Evolutionary conservation across 2,797 vertebrate genomes (phyloP).

Genomic region (Galago senegalensis): DNA sequence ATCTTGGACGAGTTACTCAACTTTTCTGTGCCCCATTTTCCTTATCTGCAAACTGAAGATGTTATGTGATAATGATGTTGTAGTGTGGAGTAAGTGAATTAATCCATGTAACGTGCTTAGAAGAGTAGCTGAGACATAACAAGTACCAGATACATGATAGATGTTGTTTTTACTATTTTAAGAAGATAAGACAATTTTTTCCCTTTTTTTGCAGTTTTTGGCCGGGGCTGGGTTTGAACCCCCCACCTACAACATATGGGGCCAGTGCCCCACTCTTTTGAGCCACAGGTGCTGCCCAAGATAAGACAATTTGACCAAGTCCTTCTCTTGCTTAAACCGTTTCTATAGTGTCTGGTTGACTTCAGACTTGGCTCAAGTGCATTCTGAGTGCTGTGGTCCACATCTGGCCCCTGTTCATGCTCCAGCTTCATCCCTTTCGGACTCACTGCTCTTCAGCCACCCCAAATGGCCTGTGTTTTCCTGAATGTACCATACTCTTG

Average conservation of each 20-base stretch:
- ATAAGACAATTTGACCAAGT: not conserved
- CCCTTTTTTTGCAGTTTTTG: too few relatives aligned
- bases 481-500: not conserved
- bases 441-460: not conserved
- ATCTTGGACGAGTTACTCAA: not conserved
- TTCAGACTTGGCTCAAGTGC: not conserved
- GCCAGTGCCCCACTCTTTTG: too few relatives aligned
- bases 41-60: not conserved
- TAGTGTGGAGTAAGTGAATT: not conserved
- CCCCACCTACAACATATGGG: too few relatives aligned
- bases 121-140: not conserved
- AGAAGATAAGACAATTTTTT: not conserved
- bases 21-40: conserved; percentile 27
- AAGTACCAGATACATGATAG: not conserved
- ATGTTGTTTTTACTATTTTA: not conserved
- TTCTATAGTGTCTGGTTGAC: not conserved
- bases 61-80: not conserved
- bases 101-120: not conserved
- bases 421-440: not conserved
- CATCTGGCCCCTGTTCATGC: not conserved
- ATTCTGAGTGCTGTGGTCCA: not conserved
- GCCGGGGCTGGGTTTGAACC: too few relatives aligned
- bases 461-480: not conserved
- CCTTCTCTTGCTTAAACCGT: not conserved
- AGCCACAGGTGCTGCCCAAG: not conserved